phyloP scores from a whole-genome alignment of 64 coral and sea anemone genomes.

The Trachythela sp. region DNA sequence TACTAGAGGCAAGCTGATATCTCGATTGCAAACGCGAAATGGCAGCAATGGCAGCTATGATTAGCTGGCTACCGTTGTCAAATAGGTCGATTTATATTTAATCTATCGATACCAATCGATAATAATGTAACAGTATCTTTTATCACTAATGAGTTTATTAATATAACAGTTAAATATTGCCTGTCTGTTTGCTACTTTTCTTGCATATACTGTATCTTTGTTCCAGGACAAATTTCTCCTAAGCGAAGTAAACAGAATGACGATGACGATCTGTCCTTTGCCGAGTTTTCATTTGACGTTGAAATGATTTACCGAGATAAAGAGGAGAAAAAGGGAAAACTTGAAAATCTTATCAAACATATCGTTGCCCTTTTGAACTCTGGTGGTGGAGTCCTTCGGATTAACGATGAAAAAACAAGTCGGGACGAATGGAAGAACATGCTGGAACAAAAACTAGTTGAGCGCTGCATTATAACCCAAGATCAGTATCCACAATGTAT shows the following conservation, averaged over 20 bases:
- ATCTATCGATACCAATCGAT: too few species aligned
- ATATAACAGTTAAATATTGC: too few species aligned
- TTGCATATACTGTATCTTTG: too few species aligned
- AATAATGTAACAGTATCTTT: too few species aligned
- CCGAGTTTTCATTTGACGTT: background rate
- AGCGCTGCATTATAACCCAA: background rate
- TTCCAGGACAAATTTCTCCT: background rate
- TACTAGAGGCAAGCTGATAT: too few species aligned
- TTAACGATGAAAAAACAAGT: background rate
- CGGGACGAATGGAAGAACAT: background rate
- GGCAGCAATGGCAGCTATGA: too few species aligned
- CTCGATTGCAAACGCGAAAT: too few species aligned
- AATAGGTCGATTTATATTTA: too few species aligned
- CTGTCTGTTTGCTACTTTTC: too few species aligned
- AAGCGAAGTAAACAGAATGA: background rate
- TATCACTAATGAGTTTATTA: too few species aligned
- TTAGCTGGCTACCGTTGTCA: too few species aligned
- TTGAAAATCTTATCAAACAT: background rate
- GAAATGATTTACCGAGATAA: background rate
- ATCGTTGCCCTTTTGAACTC: background rate
- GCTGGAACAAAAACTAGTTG: background rate
- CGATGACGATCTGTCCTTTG: background rate
- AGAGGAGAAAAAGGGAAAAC: background rate
- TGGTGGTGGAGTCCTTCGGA: background rate
- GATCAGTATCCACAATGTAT: background rate